Percentiles rank a stretch among this genome's conserved stretches.
Evolutionary conservation across 2,113 vertebrate species (phyloP).

Genomic region (Geococcyx californianus): DNA sequence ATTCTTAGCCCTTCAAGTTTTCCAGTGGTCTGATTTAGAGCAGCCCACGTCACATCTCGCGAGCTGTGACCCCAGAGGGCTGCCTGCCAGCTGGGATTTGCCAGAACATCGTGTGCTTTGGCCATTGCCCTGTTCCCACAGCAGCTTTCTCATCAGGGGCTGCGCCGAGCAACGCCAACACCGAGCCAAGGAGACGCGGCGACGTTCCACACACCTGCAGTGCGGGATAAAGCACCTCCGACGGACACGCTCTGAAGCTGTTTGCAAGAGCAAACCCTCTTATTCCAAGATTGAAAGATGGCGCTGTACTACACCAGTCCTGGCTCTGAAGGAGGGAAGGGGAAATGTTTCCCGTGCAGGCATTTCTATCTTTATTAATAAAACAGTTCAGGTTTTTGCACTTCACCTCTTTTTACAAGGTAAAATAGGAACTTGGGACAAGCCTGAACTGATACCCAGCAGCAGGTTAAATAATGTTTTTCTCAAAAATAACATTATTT

Average conservation of each 20-base stretch:
- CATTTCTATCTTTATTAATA: too few species aligned
- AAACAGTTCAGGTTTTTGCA: too few species aligned
- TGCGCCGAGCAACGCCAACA: constrained; percentile 55
- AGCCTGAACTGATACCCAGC: background rate
- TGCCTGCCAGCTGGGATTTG: constrained; percentile 61
- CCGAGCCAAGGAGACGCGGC: background rate
- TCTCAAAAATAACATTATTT: background rate
- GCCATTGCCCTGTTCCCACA: constrained; percentile 61
- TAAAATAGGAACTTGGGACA: background rate
- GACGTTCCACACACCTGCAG: constrained; percentile 11
- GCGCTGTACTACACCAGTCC: background rate
- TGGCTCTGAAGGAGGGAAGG: background rate
- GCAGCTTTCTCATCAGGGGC: background rate
- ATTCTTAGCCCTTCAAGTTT: background rate
- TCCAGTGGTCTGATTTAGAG: constrained; percentile 28
- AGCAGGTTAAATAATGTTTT: background rate
- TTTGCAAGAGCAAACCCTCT: background rate
- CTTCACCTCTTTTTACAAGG: background rate
- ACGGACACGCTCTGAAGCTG: background rate
- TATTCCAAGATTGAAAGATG: background rate
- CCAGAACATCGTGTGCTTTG: constrained; percentile 64
- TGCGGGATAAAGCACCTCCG: background rate
- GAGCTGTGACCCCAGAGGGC: constrained; percentile 48
- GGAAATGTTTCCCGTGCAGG: background rate
- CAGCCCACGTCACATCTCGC: constrained; percentile 12